These are phyloP conservation scores for Erythrocercus mccallii DNA, from an alignment of 2,113 vertebrate genomes.

Conservation along the genomic window DNA sequence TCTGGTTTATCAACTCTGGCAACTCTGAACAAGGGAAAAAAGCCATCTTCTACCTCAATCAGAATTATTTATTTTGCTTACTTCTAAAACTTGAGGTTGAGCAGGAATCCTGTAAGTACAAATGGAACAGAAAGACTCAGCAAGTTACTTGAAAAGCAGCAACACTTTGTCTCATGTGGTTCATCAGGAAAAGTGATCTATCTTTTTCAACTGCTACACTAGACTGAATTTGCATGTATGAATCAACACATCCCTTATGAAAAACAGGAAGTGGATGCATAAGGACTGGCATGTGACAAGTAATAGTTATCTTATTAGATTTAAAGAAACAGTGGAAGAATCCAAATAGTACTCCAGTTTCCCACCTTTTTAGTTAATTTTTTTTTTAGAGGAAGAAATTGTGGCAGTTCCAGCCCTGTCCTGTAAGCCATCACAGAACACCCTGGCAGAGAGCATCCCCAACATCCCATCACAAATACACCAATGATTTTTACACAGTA, in stretches of 20 bases:
- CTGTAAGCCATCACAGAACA: neutral
- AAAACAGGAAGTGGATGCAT: neutral
- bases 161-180: neutral
- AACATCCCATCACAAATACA: neutral
- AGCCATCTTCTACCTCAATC: neutral
- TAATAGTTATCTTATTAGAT: fast-evolving
- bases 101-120: neutral
- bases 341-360: neutral
- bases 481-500: neutral
- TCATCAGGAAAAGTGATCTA: neutral
- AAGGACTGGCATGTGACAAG: neutral
- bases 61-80: neutral
- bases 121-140: neutral
- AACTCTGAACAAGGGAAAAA: neutral
- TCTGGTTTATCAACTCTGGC: neutral
- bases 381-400: neutral
- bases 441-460: neutral
- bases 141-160: neutral
- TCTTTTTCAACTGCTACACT: neutral
- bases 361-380: neutral
- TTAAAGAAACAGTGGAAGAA: neutral
- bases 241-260: neutral
- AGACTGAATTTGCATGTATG: neutral
- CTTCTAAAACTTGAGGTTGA: neutral
- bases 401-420: neutral